These are phyloP conservation scores for Lophius piscatorius DNA, from an alignment of 2,113 vertebrate genomes.

Conservation along the genomic window DNA sequence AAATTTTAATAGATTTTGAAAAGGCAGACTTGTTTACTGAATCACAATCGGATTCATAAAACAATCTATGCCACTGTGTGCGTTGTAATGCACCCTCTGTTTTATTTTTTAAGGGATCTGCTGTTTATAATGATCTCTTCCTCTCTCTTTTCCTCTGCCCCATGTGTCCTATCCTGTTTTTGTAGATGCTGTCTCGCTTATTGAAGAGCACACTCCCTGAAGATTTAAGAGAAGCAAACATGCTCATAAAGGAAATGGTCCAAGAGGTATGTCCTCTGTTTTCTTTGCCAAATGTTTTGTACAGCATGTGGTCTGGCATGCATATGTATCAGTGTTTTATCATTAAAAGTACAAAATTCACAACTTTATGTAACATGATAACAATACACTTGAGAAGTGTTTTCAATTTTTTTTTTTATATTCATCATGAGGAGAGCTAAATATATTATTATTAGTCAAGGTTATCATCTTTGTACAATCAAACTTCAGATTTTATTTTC, in stretches of 20 bases:
- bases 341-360: neutral
- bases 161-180: slow-evolving; percentile 48
- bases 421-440: no score
- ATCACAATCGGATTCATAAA: neutral
- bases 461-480: no score
- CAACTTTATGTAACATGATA: no score
- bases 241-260: slow-evolving; percentile 99
- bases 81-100: slow-evolving; percentile 3
- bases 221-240: slow-evolving; percentile 96
- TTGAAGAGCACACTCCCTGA: slow-evolving; percentile 95
- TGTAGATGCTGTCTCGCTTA: slow-evolving; percentile 91
- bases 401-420: no score
- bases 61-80: neutral
- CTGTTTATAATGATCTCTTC: slow-evolving; percentile 42
- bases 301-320: neutral
- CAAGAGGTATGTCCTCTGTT: slow-evolving; percentile 86
- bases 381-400: no score
- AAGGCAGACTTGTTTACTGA: no score
- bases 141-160: slow-evolving; percentile 26
- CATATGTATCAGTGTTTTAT: neutral
- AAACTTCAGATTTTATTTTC: no score
- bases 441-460: no score
- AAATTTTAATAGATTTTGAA: no score
- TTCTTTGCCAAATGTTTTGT: slow-evolving; percentile 6
- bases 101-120: neutral